These are phyloP conservation scores for Saimiri boliviensis DNA, from an alignment of 2,113 vertebrate genomes.

Conservation along the genomic window DNA sequence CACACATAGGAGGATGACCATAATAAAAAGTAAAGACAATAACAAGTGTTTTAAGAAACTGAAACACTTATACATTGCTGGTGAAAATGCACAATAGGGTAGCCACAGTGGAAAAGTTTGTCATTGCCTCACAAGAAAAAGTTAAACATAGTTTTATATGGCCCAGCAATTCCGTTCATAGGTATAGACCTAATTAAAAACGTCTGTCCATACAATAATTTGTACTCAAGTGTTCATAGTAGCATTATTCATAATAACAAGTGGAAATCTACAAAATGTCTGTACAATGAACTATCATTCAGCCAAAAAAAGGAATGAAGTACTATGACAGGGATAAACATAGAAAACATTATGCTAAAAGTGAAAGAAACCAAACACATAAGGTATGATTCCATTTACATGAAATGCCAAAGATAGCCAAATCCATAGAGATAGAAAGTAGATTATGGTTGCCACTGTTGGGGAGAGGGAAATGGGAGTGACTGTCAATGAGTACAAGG, in stretches of 20 bases:
- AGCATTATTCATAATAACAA: background rate
- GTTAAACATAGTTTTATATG: background rate
- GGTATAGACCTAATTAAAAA: background rate
- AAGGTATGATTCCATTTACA: background rate
- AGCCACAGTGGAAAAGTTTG: background rate
- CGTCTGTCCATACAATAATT: background rate
- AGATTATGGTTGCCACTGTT: background rate
- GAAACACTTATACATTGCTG: background rate
- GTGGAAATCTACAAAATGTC: background rate
- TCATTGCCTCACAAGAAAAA: background rate
- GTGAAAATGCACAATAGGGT: background rate
- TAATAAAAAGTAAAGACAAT: background rate
- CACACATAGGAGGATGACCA: background rate
- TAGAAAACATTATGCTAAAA: background rate
- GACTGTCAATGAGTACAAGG: background rate
- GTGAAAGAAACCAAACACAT: constrained; percentile 1
- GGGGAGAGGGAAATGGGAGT: background rate
- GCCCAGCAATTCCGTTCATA: background rate
- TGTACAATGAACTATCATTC: background rate
- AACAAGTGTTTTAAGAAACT: background rate
- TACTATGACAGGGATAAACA: background rate
- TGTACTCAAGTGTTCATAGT: background rate
- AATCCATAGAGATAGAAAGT: background rate
- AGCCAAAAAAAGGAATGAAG: background rate
- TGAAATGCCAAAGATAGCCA: background rate